Evolutionary conservation across 2,113 vertebrate species (phyloP).

Genomic region (Thamnaconus septentrionalis): DNA sequence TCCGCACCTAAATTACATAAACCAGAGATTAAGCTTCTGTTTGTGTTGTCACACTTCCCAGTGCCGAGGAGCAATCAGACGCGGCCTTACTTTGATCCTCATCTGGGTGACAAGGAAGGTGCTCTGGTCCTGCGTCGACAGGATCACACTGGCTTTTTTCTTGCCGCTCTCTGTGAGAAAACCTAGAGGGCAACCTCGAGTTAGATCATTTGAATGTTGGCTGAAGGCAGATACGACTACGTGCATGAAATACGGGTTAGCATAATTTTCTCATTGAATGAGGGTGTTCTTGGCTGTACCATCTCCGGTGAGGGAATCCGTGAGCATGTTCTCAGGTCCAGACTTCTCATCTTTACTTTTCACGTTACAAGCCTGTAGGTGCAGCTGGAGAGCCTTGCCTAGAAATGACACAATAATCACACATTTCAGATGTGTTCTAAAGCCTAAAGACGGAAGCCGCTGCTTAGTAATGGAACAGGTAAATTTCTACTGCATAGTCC

Average conservation of each 20-base stretch:
- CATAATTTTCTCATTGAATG: neutral
- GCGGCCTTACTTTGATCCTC: constrained; percentile 86
- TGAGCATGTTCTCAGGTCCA: constrained; percentile 92
- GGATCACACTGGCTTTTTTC: constrained; percentile 89
- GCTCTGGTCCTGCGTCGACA: constrained; percentile 89
- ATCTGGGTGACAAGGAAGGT: constrained; percentile 95
- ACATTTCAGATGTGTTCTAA: neutral
- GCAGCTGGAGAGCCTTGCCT: constrained; percentile 90
- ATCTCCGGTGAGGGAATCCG: constrained; percentile 87
- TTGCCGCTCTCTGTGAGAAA: constrained; percentile 95
- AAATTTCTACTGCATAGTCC: neutral
- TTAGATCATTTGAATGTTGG: neutral
- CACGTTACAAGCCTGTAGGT: constrained; percentile 92
- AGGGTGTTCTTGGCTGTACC: constrained; percentile 72
- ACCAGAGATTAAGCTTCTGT: neutral
- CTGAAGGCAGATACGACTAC: rapidly evolving
- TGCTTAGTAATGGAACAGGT: neutral
- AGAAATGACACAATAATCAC: constrained; percentile 1
- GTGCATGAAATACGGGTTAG: neutral
- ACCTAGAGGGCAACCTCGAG: constrained; percentile 70
- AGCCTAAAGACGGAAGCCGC: neutral
- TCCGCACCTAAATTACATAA: constrained; percentile 80
- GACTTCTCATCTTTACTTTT: constrained; percentile 98
- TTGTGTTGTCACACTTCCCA: neutral
- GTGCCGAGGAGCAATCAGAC: neutral